These are phyloP conservation scores for Pogonocichla stellata DNA, from an alignment of 2,113 vertebrate genomes.

Conservation along the genomic window DNA sequence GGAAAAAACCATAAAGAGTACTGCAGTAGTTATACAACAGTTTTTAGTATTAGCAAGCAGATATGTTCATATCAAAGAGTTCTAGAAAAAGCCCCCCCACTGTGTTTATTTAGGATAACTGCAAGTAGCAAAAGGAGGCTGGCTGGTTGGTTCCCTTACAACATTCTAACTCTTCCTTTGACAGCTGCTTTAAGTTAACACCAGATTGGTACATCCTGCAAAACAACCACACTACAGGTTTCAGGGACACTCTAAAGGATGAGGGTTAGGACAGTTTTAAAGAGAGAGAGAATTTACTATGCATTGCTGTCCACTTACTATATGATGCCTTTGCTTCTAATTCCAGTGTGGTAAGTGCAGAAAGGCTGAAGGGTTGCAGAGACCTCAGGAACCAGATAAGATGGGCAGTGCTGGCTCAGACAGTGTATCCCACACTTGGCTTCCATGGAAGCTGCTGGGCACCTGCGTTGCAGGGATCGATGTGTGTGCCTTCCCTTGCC, in stretches of 20 bases:
- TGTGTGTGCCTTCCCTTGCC: neutral
- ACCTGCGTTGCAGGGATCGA: neutral
- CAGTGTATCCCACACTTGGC: accelerated
- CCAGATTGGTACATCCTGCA: neutral
- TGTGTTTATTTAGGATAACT: neutral
- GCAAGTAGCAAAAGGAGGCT: neutral
- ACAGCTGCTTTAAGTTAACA: neutral
- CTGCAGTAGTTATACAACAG: neutral
- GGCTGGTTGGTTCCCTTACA: neutral
- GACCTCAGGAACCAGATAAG: neutral
- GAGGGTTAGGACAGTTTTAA: neutral
- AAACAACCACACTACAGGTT: neutral
- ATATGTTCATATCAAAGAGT: neutral
- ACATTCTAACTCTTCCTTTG: neutral
- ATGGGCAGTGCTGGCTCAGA: neutral
- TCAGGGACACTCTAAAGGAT: neutral
- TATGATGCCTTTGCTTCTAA: neutral
- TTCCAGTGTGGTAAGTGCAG: neutral
- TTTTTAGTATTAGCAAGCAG: neutral
- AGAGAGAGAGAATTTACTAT: neutral
- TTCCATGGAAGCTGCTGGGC: neutral
- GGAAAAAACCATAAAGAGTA: neutral
- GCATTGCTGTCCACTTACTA: neutral
- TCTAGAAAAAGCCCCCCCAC: neutral
- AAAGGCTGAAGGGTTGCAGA: neutral